These are phyloP conservation scores for Megalopta genalis DNA, from an alignment of 1,140 invertebrate species.

Conservation along the genomic window DNA sequence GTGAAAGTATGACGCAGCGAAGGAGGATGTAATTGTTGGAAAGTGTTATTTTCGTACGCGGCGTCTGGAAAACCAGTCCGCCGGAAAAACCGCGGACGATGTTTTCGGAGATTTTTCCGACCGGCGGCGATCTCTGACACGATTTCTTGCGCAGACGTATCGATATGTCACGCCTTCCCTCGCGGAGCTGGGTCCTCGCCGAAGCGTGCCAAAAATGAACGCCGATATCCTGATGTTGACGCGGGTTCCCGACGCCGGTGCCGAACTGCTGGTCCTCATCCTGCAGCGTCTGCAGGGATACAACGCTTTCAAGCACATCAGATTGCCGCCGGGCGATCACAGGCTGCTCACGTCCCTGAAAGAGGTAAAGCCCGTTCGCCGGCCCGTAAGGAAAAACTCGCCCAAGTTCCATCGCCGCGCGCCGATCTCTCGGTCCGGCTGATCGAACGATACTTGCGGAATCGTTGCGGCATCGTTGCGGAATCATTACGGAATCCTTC, in stretches of 20 bases:
- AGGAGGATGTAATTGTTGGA: constrained; percentile 29
- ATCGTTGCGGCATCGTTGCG: not conserved
- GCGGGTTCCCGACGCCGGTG: constrained; percentile 83
- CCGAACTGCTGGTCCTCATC: constrained; percentile 84
- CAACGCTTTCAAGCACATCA: constrained; percentile 84
- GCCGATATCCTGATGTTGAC: constrained; percentile 84
- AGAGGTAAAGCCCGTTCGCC: constrained; percentile 76
- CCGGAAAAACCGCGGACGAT: not conserved
- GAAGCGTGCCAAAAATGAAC: constrained; percentile 77
- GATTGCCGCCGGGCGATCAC: constrained; percentile 78
- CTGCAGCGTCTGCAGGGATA: constrained; percentile 82
- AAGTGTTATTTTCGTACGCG: constrained; percentile 34
- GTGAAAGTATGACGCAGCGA: constrained; percentile 36
- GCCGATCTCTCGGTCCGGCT: no score
- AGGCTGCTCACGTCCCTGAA: constrained; percentile 75
- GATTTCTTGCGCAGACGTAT: constrained; percentile 51
- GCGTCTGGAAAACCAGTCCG: not conserved
- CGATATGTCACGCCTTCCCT: constrained; percentile 81
- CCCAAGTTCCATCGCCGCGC: not conserved
- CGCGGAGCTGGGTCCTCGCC: constrained; percentile 76
- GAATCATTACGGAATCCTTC: not conserved
- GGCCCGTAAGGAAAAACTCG: not conserved
- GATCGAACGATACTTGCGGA: no score
- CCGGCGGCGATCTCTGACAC: not conserved
- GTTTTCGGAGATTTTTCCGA: no score